phyloP scores from a whole-genome alignment of 2,113 vertebrate genomes.

The Eptesicus fuscus region DNA sequence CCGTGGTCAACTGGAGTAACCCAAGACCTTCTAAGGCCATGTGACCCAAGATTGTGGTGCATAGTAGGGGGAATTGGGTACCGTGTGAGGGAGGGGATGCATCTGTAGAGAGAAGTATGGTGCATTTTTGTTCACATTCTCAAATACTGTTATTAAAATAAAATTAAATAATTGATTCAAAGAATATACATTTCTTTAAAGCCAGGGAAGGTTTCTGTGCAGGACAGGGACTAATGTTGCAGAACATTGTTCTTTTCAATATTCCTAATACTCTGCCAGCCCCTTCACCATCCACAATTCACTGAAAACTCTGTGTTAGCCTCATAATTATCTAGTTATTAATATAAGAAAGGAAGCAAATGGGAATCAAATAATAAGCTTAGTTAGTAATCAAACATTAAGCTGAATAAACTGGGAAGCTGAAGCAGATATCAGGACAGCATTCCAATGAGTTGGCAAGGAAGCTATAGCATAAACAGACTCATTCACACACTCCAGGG shows the following conservation, averaged over 20 bases:
- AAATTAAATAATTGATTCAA: not conserved
- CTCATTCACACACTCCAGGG: not conserved
- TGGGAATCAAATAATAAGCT: not conserved
- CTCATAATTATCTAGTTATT: not conserved
- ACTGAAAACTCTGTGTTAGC: not conserved
- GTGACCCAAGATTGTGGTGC: not conserved
- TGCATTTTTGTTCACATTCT: not conserved
- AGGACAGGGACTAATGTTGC: not conserved
- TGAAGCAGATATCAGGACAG: not conserved
- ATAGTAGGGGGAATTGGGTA: accelerated
- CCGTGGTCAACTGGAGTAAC: accelerated
- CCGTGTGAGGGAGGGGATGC: not conserved
- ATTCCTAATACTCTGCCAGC: not conserved
- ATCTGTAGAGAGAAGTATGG: not conserved
- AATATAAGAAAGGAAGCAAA: not conserved
- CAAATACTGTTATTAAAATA: not conserved
- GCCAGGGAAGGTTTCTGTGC: not conserved
- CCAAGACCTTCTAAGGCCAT: not conserved
- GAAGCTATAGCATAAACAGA: not conserved
- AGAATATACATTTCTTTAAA: not conserved
- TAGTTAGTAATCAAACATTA: not conserved
- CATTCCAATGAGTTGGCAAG: not conserved
- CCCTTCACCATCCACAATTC: too few species aligned
- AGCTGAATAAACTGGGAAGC: not conserved
- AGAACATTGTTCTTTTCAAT: not conserved